These are phyloP conservation scores for Ictalurus furcatus DNA, from an alignment of 2,113 vertebrate species.

Conservation along the genomic window DNA sequence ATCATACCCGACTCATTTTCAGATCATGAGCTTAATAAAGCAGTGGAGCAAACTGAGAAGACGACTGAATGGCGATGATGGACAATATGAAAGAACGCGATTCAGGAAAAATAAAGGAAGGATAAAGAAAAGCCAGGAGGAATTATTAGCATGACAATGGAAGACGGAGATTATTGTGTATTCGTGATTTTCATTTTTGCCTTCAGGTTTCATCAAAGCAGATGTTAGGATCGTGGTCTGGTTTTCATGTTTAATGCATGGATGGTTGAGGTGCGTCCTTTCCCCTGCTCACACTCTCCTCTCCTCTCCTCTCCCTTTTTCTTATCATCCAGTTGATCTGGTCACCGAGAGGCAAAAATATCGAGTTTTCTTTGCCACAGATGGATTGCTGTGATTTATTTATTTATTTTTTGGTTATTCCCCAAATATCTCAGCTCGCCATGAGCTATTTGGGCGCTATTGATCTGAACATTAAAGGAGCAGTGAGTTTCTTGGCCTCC, in stretches of 20 bases:
- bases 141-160: slow-evolving; percentile 31
- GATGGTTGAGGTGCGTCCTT: slow-evolving; percentile 25
- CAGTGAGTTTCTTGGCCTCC: slow-evolving; percentile 56
- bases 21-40: not conserved
- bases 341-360: slow-evolving; percentile 55
- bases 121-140: not conserved
- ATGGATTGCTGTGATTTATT: slow-evolving; percentile 53
- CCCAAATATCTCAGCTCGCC: slow-evolving; percentile 61
- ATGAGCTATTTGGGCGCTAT: slow-evolving; percentile 60
- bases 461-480: slow-evolving; percentile 71
- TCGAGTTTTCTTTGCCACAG: slow-evolving; percentile 64
- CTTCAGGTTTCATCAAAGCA: slow-evolving; percentile 55
- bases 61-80: not conserved
- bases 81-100: not conserved
- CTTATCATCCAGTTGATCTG: slow-evolving; percentile 59
- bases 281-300: not conserved
- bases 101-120: slow-evolving; percentile 12
- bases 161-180: slow-evolving; percentile 43
- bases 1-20: not conserved
- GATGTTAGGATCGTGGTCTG: slow-evolving; percentile 51
- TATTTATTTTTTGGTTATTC: slow-evolving; percentile 53
- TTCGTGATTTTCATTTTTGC: slow-evolving; percentile 54
- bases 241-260: slow-evolving; percentile 62
- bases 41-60: not conserved
- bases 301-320: not conserved